A percentile compares a stretch with the other conserved stretches of the same genome.
Conservation (phyloP, 2,113 vertebrate genomes). For the Rhinogobius similis region DNA sequence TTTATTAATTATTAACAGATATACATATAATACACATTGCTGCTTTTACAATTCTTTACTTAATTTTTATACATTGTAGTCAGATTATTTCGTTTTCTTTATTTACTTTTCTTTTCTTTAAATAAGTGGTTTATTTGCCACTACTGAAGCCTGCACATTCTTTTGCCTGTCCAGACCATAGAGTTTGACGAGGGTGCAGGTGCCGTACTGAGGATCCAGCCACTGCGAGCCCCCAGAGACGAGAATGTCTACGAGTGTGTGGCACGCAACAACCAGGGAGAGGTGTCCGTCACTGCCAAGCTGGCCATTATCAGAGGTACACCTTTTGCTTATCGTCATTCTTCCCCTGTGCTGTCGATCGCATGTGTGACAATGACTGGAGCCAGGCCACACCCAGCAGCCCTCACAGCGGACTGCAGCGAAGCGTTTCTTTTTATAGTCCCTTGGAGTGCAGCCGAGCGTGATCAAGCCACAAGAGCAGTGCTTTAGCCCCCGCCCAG, state of each 20-base stretch:
- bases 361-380: conserved; percentile 47
- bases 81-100: background rate
- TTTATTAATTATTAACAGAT: background rate
- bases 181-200: conserved; percentile 96
- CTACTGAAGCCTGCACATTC: conserved; percentile 4
- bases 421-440: conserved; percentile 67
- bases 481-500: conserved; percentile 26
- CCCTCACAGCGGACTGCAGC: conserved; percentile 52
- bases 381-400: conserved; percentile 52
- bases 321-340: conserved; percentile 23
- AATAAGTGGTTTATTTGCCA: background rate
- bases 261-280: conserved; percentile 88
- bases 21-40: background rate
- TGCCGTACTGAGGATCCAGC: conserved; percentile 95
- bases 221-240: conserved; percentile 90
- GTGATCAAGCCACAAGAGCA: conserved; percentile 47
- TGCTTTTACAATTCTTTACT: too few relatives aligned
- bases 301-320: conserved; percentile 96
- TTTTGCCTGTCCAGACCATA: conserved; percentile 82
- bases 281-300: conserved; percentile 90
- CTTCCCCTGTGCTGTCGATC: conserved; percentile 36
- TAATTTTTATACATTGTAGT: background rate
- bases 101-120: background rate
- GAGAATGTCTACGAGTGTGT: conserved; percentile 96
- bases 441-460: conserved; percentile 42